Evolutionary conservation across 2,888 invertebrate species (phyloP), one percentile per base, ranked within the genome.

Genomic region (Calliphora vomitoria): DNA sequence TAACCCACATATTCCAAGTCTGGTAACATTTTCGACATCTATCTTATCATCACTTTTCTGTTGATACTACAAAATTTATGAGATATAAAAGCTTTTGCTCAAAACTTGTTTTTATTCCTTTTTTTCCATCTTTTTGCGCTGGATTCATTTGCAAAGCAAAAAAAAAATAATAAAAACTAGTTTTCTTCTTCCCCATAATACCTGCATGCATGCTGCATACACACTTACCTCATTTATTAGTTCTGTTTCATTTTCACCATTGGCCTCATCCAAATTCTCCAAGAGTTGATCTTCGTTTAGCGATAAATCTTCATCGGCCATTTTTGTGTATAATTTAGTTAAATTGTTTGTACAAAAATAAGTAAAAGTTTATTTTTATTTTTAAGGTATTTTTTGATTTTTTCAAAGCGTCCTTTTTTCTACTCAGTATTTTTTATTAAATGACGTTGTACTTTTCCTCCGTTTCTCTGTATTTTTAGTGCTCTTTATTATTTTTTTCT

Each of bases 221-320:
- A 72, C 82, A 89, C 92, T 91, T 90, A 94, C 94, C 92, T 93
- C 94, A 90, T 92, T 93, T 90, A 92, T 90, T 85, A 93, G 90
- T 90, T 93, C 94, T 85, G 93, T 90, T 91, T 93, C 93, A 91
- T 91, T 91, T 85, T 94, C 94, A 89, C 94, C 94, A 90, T 93
- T 93, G 80, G 93, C 93, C 90, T 94, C 94, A 84, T 94, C 94
- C 91, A 94, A 90, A 89, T 94, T 94, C 89, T 94, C 94, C 90
- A 94, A 90, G 83, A 94, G 93, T 91, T 94, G 94, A 90, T 94
- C 94, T 91, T 94, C 94, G 89, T 93, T 94, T 89, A 94, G 90
- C 87, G 94, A 91, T 89, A 94, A 91, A 91, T 94, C 94, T 92
- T 94, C 94, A 90, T 94, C 94, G 88, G 94, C 94, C 94, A 94